Evolutionary conservation across 92 coral and sea anemone species (phyloP), one percentile per base, ranked within the genome.

Genomic region (Epizoanthus stellaris): DNA sequence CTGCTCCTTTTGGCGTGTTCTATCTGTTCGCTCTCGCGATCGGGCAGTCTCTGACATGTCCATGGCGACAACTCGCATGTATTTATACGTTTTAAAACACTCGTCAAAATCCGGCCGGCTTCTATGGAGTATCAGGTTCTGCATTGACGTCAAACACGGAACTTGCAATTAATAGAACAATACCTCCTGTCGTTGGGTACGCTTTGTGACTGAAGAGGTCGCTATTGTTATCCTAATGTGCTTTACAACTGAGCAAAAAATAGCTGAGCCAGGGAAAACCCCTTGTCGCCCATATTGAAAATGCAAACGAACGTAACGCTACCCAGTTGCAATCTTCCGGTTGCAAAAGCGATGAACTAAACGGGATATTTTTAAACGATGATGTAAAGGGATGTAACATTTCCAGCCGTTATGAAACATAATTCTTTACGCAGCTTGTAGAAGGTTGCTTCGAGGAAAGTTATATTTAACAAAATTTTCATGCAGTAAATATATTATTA

Each of bases 201-300:
- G n/a, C 68, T 58, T 76, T 58, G 43, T 40, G 67, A 6, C 57
- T 20, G 42, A 59, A 15, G 47, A 34, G 60, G 19, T 10, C 49
- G 4, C 62, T 58, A 56, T 40, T 76, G 30, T 25, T 15, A 39
- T 34, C 11, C 14, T 76, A 61, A 59, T 60, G 23, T 61, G 4
- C 20, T n/a, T 77, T 36, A 9, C 4, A 58, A n/a, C 9, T 3
- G 21, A 19, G 25, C 21, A 76, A 76, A 54, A 53, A 36, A 76
- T 76, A 76, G 36, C 81, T 14, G 67, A 36, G 23, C 7, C 19
- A 76, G 81, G 81, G 82, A 77, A 61, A 77, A 62, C 56, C 70
- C 82, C 82, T n/a, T 15, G 3, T 2, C 2, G 81, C 47, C 17
- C 34, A 19, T 68, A 68, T n/a, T 16, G 12, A 40, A 73, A 30